A percentile compares a stretch with the other conserved stretches of the same genome.
phyloP scores from a whole-genome alignment of 53 echinoderm and acorn worm species.

The Echinarachnius parma region DNA sequence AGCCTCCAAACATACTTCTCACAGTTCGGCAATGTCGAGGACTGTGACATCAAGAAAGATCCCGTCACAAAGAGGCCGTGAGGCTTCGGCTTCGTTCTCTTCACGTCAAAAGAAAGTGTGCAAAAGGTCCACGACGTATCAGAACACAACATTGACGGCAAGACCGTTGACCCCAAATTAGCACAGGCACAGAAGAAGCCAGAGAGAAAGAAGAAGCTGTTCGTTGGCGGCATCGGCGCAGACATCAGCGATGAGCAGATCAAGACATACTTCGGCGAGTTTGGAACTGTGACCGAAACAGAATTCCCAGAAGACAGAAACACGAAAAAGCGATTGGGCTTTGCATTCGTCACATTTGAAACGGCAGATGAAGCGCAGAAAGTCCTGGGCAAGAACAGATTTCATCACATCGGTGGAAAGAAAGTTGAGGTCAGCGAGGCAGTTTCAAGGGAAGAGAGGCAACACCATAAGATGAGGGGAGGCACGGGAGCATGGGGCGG shows the following conservation, averaged over 20 bases:
- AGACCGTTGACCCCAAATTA: constrained; percentile 41
- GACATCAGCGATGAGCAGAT: constrained; percentile 23
- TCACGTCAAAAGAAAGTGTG: not conserved
- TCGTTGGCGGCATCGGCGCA: constrained; percentile 36
- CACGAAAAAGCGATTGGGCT: constrained; percentile 19
- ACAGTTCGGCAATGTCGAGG: constrained; percentile 17
- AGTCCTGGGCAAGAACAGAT: not conserved
- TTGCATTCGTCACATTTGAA: constrained; percentile 37
- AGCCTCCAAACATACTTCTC: constrained; percentile 32
- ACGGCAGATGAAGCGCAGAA: constrained; percentile 38
- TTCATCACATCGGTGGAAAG: constrained; percentile 20
- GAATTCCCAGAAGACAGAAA: constrained; percentile 39
- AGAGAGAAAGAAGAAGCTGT: constrained; percentile 48
- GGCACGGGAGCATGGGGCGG: constrained; percentile 9
- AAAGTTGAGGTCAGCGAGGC: constrained; percentile 38
- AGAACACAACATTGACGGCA: constrained; percentile 49
- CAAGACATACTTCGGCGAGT: constrained; percentile 31
- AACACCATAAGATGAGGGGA: constrained; percentile 38
- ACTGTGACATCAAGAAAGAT: constrained; percentile 45
- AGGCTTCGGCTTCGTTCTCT: constrained; percentile 50
- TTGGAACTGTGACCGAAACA: constrained; percentile 33
- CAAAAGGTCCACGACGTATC: constrained; percentile 24
- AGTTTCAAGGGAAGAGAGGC: constrained; percentile 39
- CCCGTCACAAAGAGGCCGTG: constrained; percentile 19
- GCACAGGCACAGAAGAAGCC: constrained; percentile 41